Base-by-base conservation (phyloP, 2,888 invertebrate species). In the Hypselothyrea guttata region DNA sequence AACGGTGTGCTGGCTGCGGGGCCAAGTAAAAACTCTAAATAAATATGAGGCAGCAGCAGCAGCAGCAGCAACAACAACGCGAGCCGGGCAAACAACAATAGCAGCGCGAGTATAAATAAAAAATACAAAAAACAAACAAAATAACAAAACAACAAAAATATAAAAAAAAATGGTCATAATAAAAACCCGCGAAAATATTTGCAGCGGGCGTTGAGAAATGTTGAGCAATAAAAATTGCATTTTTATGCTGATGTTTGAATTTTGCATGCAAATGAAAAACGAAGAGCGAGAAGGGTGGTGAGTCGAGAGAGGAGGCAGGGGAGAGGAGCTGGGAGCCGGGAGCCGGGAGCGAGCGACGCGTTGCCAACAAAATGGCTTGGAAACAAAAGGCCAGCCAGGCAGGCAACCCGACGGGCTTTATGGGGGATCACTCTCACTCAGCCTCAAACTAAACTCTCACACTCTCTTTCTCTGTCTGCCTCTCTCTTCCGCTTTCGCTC, bases 201-300 rank as follows among this genome's bases (percentile, higher is more conserved):
- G 81, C 86, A 85, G 67, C 71, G 77, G 67, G 77, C 79, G 84
- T 84, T 81, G 85, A 85, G 79, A 84, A 81, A 81, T 88, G 82
- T 79, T 83, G 77, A 63, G 86, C 86, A 84, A 88, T 88, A 88
- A 87, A 88, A 88, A 87, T 87, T 87, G 87, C 82, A 88, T 84
- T 88, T 88, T 88, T 88, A 82, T 87, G 88, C 87, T 88, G 88
- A 88, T 87, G 84, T 87, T 87, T 87, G 86, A 88, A 87, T 88
- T 87, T 85, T 68, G 79, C 82, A 87, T 87, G 87, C 84, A 87
- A 87, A 88, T 88, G 85, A 81, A 86, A 84, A 86, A 84, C 71
- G 84, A 84, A 76, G 62, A 71, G 62, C 75, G 55, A 59, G 22
- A 5, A 22, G 3, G 2, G 22, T 22, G 22, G n/a, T n/a, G n/a